These are phyloP conservation scores for Hylaea fasciaria DNA, from an alignment of 2,888 invertebrate species.

Conservation along the genomic window DNA sequence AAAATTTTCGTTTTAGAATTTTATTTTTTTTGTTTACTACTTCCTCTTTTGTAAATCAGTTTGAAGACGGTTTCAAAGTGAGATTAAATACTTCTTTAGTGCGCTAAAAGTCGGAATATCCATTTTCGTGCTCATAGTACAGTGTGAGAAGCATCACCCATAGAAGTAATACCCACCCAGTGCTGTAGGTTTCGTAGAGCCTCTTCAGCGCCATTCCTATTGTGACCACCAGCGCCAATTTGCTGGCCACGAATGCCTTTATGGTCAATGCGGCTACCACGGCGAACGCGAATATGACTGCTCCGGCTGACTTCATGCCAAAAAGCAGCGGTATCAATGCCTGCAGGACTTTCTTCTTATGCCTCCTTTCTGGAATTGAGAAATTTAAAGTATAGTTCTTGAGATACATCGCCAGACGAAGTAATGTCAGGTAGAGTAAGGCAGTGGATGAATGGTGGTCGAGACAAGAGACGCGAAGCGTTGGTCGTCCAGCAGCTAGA, in stretches of 20 bases:
- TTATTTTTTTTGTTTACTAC: no score
- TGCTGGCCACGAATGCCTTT: constrained; percentile 89
- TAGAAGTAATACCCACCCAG: constrained; percentile 65
- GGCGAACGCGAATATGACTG: constrained; percentile 86
- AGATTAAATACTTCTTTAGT: constrained; percentile 16
- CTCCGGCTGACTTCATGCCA: constrained; percentile 88
- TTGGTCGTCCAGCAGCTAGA: no score
- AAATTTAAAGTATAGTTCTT: background rate
- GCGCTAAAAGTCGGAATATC: constrained; percentile 27
- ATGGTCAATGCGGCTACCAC: constrained; percentile 86
- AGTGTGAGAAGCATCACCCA: constrained; percentile 12
- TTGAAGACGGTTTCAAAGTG: no score
- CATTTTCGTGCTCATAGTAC: constrained; percentile 28
- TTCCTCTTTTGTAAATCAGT: no score
- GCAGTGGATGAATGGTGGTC: no score
- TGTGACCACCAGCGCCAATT: constrained; percentile 87
- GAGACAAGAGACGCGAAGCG: no score
- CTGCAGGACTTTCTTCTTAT: constrained; percentile 86
- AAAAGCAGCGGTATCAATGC: constrained; percentile 87
- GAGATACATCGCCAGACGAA: no score
- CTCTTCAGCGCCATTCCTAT: constrained; percentile 86
- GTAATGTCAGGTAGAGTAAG: no score
- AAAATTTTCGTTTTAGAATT: no score
- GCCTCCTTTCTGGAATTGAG: constrained; percentile 61
- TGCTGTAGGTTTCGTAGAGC: constrained; percentile 84